Evolutionary conservation across 64 coral and sea anemone genomes (phyloP).

Genomic region (Stylophora pistillata): DNA sequence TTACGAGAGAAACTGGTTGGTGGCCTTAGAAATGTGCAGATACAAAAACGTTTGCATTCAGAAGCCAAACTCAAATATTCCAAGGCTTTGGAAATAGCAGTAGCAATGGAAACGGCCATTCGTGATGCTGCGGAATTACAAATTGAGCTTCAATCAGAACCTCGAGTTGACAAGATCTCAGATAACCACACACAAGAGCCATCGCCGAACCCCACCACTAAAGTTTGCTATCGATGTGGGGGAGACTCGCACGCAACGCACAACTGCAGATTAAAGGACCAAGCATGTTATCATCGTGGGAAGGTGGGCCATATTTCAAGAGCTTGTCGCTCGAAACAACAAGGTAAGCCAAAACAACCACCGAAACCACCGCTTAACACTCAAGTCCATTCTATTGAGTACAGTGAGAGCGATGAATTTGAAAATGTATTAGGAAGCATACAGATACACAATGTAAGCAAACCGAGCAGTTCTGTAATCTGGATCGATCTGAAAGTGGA

Average conservation of each 20-base stretch:
- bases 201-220: neutral
- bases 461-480: neutral
- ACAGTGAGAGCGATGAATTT: too few species aligned
- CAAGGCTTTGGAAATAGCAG: conserved; percentile 8
- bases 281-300: neutral
- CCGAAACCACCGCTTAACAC: neutral
- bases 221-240: conserved; percentile 33
- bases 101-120: conserved; percentile 27
- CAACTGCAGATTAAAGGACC: conserved; percentile 22
- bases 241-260: conserved; percentile 4
- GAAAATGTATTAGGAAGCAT: neutral
- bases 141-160: neutral
- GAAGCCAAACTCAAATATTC: conserved; percentile 5
- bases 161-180: neutral
- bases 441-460: neutral
- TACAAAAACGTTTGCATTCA: neutral
- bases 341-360: neutral
- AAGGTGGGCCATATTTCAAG: conserved; percentile 3
- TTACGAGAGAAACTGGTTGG: conserved; percentile 3
- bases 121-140: conserved; percentile 9
- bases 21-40: neutral
- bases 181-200: neutral
- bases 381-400: too few species aligned
- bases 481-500: neutral
- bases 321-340: neutral